Evolutionary conservation across 2,888 invertebrate genomes (phyloP), one percentile per base, ranked within the genome.

Genomic region (Venusia cambrica): DNA sequence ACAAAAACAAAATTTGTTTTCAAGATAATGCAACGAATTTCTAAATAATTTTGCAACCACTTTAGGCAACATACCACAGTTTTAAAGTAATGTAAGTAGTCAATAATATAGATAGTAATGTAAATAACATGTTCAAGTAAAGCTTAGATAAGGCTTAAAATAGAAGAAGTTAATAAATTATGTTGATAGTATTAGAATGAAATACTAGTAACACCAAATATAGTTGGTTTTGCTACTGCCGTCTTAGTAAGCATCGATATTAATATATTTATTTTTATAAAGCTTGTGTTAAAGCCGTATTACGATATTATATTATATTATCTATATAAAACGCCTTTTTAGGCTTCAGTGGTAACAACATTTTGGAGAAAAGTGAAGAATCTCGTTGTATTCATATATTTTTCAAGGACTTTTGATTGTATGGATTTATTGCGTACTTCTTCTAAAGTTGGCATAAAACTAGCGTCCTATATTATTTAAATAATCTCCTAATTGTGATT

Each of bases 231-330:
- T 35, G 59, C 58, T 58, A 72, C 73, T 72, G 72, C 70, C 70
- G 68, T 66, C 53, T 43, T 45, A 29, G 57, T 65, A 67, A 62
- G 53, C 51, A 51, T 59, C 44, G 30, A 32, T 34, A 24, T 11
- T 30, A n/a, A 32, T 51, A n/a, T n/a, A 51, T 55, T 63, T 66
- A 62, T 67, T 64, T 66, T 64, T 60, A 62, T 55, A 54, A 35
- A 39, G 49, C 50, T 57, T 59, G 47, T 54, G 54, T 57, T 59
- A 42, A 33, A 38, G 35, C 36, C 31, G 29, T 46, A 33, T 27
- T 8, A 12, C 3, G 4, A 17, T 19, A 24, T 10, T 22, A 14
- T 35, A n/a, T 8, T 25, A 30, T 5, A 4, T n/a, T 27, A 36
- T 25, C 19, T 28, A 8, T 22, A 31, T 24, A 20, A 25, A 6